Evolutionary conservation across 2,113 vertebrate genomes (phyloP).

Genomic region (Centropristis striata): DNA sequence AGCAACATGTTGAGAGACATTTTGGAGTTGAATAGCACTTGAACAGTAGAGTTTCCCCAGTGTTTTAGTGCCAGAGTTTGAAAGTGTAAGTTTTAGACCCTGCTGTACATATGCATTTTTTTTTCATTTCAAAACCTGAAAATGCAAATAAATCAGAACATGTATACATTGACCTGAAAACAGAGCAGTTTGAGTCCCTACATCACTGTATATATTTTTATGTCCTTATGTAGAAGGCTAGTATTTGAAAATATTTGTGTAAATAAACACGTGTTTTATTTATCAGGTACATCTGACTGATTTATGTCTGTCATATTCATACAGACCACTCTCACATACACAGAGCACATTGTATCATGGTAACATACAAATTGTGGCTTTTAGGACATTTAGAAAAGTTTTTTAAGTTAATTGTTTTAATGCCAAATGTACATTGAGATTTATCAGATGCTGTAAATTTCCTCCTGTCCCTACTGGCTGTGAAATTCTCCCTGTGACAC

Average conservation of each 20-base stretch:
- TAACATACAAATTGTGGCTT: background rate
- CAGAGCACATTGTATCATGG: background rate
- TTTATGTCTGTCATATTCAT: constrained; percentile 25
- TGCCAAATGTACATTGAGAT: background rate
- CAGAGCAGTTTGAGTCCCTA: constrained; percentile 74
- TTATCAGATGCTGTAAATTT: too few relatives aligned
- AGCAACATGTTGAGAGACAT: constrained; percentile 38
- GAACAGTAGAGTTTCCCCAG: constrained; percentile 37
- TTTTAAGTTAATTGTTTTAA: background rate
- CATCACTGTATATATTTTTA: constrained; percentile 84
- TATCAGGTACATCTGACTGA: constrained; percentile 69
- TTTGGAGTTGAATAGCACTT: constrained; percentile 64
- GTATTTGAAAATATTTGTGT: constrained; percentile 84
- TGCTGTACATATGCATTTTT: constrained; percentile 72
- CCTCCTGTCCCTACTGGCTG: background rate
- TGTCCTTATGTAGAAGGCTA: constrained; percentile 82
- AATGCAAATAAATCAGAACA: constrained; percentile 71
- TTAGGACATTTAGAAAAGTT: too few relatives aligned
- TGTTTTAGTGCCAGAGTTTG: constrained; percentile 77
- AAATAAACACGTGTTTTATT: constrained; percentile 86
- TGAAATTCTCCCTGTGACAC: background rate
- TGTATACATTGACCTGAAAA: constrained; percentile 65
- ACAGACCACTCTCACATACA: background rate
- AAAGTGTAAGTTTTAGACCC: constrained; percentile 62
- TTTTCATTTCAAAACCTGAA: constrained; percentile 48